These are phyloP conservation scores for Bos javanicus DNA, from an alignment of 2,113 vertebrate species.

Conservation along the genomic window DNA sequence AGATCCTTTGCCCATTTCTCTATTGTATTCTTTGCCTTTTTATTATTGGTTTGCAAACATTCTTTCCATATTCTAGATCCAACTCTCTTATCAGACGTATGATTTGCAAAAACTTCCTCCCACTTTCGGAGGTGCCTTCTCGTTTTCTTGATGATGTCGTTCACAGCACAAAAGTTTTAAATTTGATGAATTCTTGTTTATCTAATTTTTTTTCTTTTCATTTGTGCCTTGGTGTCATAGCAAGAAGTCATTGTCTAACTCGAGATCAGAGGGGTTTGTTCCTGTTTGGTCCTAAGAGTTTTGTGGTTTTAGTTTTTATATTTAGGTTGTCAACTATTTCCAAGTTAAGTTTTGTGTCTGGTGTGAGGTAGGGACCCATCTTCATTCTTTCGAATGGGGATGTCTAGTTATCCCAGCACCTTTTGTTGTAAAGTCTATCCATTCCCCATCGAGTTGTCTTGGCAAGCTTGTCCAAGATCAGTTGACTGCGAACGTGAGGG, in stretches of 20 bases:
- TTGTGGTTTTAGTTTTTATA: neutral
- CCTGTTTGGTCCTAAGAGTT: neutral
- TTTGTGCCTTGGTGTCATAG: neutral
- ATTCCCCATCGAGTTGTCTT: rapidly evolving
- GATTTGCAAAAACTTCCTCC: neutral
- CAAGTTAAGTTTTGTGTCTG: neutral
- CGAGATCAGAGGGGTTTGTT: neutral
- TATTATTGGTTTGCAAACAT: neutral
- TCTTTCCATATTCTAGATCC: neutral
- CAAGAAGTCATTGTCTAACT: neutral
- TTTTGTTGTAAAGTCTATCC: neutral
- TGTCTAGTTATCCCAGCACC: rapidly evolving
- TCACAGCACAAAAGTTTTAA: neutral
- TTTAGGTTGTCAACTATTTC: neutral
- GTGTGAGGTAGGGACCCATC: neutral
- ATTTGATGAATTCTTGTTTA: neutral
- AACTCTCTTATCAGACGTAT: neutral
- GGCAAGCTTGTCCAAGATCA: neutral
- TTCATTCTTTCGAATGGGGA: rapidly evolving
- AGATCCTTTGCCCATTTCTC: neutral
- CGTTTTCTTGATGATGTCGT: neutral
- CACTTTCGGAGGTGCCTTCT: neutral
- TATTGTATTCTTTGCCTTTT: neutral
- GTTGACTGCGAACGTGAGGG: neutral
- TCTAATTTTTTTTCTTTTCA: neutral